Evolutionary conservation across 2,888 invertebrate genomes (phyloP).

Genomic region (Cantharis lateralis): DNA sequence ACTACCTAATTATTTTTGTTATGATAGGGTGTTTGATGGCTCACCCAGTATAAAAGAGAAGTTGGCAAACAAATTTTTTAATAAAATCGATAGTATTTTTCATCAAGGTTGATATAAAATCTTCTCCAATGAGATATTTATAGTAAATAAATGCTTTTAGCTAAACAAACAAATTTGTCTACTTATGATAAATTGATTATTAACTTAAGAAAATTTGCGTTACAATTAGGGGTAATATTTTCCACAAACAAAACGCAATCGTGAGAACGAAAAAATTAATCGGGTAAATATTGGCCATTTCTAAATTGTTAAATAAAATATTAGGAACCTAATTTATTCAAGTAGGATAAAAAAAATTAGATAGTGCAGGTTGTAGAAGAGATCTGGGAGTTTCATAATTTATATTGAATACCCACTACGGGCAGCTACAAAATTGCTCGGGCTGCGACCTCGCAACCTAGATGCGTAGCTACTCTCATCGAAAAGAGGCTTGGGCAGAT

Average conservation of each 20-base stretch:
- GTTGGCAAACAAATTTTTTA: not conserved
- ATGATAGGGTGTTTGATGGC: too few species aligned
- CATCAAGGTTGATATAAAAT: not conserved
- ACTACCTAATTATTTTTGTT: too few species aligned
- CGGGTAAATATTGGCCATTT: not conserved
- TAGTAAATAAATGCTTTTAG: not conserved
- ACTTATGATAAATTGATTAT: not conserved
- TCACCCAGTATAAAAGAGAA: too few species aligned
- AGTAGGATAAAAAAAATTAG: too few species aligned
- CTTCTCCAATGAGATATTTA: not conserved
- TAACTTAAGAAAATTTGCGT: not conserved
- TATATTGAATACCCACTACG: too few species aligned
- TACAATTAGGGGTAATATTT: not conserved
- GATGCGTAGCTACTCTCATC: too few species aligned
- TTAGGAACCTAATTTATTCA: not conserved
- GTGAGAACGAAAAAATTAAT: not conserved
- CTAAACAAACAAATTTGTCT: not conserved
- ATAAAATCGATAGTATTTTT: not conserved
- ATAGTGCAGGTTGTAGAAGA: too few species aligned
- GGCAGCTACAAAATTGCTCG: too few species aligned
- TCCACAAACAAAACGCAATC: not conserved
- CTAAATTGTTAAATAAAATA: not conserved
- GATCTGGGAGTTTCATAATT: too few species aligned
- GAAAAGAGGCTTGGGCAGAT: too few species aligned
- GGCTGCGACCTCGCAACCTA: not conserved